Evolutionary conservation across 2,797 vertebrate species (phyloP), one percentile per base, ranked within the genome.

Genomic region (Pyrrhura leucotis): DNA sequence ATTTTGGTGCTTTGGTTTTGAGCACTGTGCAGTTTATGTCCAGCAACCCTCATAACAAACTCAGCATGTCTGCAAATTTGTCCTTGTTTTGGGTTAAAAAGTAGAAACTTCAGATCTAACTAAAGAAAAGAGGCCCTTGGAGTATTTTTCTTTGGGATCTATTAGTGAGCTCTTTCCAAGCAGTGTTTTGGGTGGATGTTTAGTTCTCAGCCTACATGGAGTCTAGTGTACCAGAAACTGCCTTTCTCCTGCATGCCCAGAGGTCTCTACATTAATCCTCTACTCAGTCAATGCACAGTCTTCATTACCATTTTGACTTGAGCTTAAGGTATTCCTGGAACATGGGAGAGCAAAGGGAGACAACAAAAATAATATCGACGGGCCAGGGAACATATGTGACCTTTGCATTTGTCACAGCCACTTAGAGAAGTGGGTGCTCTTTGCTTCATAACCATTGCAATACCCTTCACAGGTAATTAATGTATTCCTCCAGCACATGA

Each of bases 401-500:
- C 90, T 81, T 75, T 85, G 77, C 10, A 22, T 83, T 85, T 84
- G 79, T 82, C 87, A 58, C 62, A 91, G 71, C 56, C 12, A 4
- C 85, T 68, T 65, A 58, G 66, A 75, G 53, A 39, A 68, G 31
- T 45, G 28, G 58, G 72, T 87, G 69, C 69, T 61, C 23, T 63
- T 88, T 75, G 31, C 75, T 89, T 19, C 51, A 7, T 10, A 37
- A 18, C 53, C 2, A 0, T 13, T 77, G 56, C 77, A 77, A 51
- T 40, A 95, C 62, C 85, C 94, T 93, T 92, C 91, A 91, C 85
- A 91, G 82, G 90, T 89, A 73, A 82, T 91, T 93, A 91, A 81
- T 69, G 58, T 89, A 73, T 91, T 90, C 78, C 14, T 13, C 74
- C 44, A 91, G 78, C 83, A 86, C 81, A 42, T 56, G 51, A 25